Percentiles rank a stretch among this genome's conserved stretches.
Evolutionary conservation across 2,113 vertebrate genomes (phyloP).

Genomic region (Syngnathus scovelli): DNA sequence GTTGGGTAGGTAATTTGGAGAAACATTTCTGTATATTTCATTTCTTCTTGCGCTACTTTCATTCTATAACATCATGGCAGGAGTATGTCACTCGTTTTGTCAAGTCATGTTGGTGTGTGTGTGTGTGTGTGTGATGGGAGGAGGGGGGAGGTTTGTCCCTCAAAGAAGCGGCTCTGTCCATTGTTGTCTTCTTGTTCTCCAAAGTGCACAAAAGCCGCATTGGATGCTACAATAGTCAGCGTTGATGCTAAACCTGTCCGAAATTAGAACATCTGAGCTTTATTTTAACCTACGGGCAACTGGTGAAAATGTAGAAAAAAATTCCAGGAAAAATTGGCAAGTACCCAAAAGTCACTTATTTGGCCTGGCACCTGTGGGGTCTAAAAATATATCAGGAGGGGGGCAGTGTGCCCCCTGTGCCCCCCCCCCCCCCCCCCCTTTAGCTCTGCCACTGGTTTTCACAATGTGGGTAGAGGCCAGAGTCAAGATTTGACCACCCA

Average conservation of each 20-base stretch:
- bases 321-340: too few relatives aligned
- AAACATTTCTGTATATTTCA: not conserved
- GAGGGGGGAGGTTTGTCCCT: not conserved
- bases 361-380: too few relatives aligned
- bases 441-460: too few relatives aligned
- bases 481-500: too few relatives aligned
- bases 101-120: not conserved
- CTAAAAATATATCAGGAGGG: too few relatives aligned
- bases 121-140: not conserved
- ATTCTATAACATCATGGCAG: not conserved
- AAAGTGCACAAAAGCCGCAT: constrained; percentile 59
- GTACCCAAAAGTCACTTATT: too few relatives aligned
- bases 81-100: not conserved
- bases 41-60: not conserved
- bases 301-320: too few relatives aligned
- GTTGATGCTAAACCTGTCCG: not conserved
- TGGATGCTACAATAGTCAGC: not conserved
- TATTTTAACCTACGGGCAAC: not conserved
- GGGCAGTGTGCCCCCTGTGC: too few relatives aligned
- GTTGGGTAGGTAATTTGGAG: not conserved
- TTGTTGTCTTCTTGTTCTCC: constrained; percentile 29
- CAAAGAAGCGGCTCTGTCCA: constrained; percentile 37
- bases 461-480: too few relatives aligned
- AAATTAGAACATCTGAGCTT: not conserved
- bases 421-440: too few relatives aligned